Conservation (phyloP, 2,888 invertebrate species). For the Cacoxenus indagator region DNA sequence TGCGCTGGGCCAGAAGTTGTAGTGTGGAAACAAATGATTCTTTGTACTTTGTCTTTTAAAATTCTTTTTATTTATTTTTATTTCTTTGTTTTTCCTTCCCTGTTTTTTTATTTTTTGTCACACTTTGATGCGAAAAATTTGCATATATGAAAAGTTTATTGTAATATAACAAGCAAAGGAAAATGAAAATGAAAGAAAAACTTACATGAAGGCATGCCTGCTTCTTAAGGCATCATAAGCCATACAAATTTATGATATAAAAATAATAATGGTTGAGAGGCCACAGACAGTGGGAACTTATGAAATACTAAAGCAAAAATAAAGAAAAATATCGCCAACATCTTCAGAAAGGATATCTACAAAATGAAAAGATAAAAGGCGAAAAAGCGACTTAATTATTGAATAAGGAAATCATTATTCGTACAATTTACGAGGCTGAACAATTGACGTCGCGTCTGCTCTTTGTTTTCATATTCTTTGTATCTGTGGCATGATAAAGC, state of each 20-base stretch:
- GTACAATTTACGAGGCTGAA: not conserved
- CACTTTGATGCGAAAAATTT: no score
- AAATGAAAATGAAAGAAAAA: no score
- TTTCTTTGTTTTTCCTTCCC: not conserved
- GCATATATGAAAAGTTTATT: not conserved
- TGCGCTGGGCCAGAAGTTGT: no score
- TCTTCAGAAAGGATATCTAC: no score
- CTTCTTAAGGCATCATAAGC: no score
- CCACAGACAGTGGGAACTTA: no score
- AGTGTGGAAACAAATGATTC: no score
- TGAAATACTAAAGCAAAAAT: no score
- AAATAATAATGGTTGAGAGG: no score
- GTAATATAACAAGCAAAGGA: not conserved
- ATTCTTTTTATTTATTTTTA: not conserved
- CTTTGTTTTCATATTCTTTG: not conserved
- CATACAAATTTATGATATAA: no score
- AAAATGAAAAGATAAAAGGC: not conserved
- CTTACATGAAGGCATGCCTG: no score
- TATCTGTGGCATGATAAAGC: not conserved
- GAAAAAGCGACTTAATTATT: not conserved
- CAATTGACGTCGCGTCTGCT: not conserved
- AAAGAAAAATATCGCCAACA: no score
- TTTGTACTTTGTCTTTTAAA: not conserved
- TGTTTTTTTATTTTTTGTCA: not conserved
- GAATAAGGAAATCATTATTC: not conserved